Conservation (phyloP, 2,888 invertebrate genomes). For the Eustalomyia histrio region DNA sequence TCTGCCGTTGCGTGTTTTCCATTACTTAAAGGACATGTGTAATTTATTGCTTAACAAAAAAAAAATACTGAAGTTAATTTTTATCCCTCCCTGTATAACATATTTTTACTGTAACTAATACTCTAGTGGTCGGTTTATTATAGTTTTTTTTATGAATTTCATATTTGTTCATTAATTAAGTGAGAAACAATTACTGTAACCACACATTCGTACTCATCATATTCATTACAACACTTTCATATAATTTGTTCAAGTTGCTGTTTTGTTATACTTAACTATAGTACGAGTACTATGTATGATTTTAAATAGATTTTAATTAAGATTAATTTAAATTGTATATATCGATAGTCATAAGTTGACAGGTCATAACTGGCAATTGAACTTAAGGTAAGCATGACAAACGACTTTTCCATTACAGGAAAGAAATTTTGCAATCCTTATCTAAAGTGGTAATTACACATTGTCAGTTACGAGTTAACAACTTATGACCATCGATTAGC, state of each 20-base stretch:
- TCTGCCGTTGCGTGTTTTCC: neutral
- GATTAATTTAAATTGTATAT: constrained; percentile 32
- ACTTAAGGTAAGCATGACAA: too few species aligned
- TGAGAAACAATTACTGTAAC: constrained; percentile 6
- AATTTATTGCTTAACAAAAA: too few species aligned
- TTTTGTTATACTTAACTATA: neutral
- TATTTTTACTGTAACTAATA: neutral
- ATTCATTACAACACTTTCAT: constrained; percentile 1
- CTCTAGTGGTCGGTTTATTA: neutral
- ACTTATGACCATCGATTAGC: neutral
- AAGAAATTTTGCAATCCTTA: too few species aligned
- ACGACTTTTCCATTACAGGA: too few species aligned
- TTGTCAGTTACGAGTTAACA: too few species aligned
- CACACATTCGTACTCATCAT: neutral
- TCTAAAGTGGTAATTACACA: too few species aligned
- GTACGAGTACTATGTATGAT: constrained; percentile 25
- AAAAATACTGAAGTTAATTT: neutral
- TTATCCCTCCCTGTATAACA: neutral
- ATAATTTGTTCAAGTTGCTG: neutral
- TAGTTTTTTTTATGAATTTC: constrained; percentile 4
- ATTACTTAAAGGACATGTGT: neutral
- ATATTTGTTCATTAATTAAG: neutral
- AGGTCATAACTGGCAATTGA: too few species aligned
- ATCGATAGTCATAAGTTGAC: too few species aligned
- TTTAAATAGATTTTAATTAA: constrained; percentile 43